These are phyloP conservation scores for Callipepla squamata DNA, from an alignment of 2,113 vertebrate species.

Conservation along the genomic window DNA sequence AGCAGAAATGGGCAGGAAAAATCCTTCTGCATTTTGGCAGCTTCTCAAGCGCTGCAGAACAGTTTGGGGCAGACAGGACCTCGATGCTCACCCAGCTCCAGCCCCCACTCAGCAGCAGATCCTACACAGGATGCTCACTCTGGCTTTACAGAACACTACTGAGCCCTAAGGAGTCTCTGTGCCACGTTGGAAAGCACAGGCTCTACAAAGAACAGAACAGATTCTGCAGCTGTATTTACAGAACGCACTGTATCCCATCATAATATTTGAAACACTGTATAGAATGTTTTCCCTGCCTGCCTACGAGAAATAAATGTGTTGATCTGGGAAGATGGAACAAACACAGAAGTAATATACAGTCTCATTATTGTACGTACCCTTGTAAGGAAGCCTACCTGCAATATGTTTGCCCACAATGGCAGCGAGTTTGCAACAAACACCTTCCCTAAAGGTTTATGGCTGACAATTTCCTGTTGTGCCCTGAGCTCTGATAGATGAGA, in stretches of 20 bases:
- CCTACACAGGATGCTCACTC: neutral
- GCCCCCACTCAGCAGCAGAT: neutral
- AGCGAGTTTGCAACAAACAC: conserved; percentile 51
- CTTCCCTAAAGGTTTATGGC: conserved; percentile 48
- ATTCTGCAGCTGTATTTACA: neutral
- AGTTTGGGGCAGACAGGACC: neutral
- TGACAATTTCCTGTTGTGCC: conserved; percentile 76
- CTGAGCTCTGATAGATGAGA: conserved; percentile 70
- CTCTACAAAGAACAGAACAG: neutral
- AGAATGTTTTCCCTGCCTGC: neutral
- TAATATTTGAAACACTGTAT: neutral
- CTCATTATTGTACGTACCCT: neutral
- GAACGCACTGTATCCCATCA: neutral
- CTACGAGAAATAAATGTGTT: neutral
- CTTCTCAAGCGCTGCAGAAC: neutral
- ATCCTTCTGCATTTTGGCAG: conserved; percentile 12
- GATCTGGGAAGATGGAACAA: neutral
- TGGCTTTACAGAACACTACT: neutral
- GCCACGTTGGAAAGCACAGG: neutral
- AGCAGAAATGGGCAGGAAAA: conserved; percentile 21
- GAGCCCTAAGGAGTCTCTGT: neutral
- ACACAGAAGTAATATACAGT: neutral
- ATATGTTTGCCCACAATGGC: conserved; percentile 37
- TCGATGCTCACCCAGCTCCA: neutral
- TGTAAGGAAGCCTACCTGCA: conserved; percentile 55